These are phyloP conservation scores for Cantharis nigra DNA, from an alignment of 2,888 invertebrate species.

Conservation along the genomic window DNA sequence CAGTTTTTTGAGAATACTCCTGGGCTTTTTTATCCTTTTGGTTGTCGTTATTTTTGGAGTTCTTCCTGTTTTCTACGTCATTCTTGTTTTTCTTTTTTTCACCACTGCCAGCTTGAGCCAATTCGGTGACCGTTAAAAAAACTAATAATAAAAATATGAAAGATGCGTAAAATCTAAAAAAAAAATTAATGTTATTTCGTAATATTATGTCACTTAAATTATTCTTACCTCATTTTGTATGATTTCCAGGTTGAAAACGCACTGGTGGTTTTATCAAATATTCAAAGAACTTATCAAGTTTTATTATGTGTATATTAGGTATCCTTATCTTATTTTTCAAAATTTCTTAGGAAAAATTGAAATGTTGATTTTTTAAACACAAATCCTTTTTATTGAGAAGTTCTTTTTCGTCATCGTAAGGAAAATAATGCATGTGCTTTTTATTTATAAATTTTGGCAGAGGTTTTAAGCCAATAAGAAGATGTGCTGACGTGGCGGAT, in stretches of 20 bases:
- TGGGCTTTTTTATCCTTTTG: background rate
- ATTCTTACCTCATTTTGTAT: background rate
- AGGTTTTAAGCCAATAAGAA: conserved; percentile 10
- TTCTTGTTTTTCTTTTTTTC: background rate
- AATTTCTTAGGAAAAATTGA: background rate
- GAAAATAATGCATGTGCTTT: conserved; percentile 6
- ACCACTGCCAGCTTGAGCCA: background rate
- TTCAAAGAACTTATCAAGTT: background rate
- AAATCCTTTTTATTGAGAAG: background rate
- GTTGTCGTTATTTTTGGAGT: background rate
- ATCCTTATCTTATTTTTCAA: background rate
- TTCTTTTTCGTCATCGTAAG: background rate
- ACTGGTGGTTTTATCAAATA: background rate
- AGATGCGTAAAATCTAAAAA: background rate
- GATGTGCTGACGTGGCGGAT: conserved; percentile 26
- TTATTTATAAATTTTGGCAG: conserved; percentile 19
- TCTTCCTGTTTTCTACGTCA: background rate
- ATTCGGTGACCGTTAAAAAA: background rate
- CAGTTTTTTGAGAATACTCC: background rate
- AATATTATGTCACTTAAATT: background rate
- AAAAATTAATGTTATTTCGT: background rate
- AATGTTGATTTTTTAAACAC: background rate
- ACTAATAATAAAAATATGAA: background rate
- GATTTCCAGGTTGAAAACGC: background rate
- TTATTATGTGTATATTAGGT: background rate